Conservation (phyloP, 2,113 vertebrate genomes). For the Corythornis madagascariensis region DNA sequence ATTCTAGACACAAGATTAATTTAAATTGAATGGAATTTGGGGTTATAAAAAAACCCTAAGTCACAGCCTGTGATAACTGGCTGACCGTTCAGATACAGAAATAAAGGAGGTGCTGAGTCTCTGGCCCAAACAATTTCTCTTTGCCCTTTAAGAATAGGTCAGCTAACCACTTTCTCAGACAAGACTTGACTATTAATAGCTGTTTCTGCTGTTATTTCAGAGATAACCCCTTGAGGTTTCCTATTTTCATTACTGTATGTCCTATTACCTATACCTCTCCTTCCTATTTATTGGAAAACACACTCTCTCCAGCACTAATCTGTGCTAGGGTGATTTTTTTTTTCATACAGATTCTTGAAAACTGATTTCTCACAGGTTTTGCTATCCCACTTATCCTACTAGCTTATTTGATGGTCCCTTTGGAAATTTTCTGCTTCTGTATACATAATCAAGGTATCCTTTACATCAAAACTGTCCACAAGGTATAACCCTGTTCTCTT, state of each 20-base stretch:
- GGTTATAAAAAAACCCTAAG: neutral
- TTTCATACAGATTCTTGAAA: neutral
- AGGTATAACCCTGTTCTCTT: neutral
- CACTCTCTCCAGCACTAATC: neutral
- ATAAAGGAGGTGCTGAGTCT: neutral
- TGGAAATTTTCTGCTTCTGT: neutral
- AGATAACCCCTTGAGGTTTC: neutral
- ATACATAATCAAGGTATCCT: neutral
- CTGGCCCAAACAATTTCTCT: neutral
- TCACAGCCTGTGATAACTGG: rapidly evolving
- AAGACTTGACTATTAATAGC: neutral
- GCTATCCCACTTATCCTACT: neutral
- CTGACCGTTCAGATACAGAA: neutral
- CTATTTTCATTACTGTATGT: neutral
- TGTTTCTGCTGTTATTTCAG: neutral
- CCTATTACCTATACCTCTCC: neutral
- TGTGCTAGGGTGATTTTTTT: neutral
- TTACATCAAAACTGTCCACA: neutral
- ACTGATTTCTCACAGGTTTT: neutral
- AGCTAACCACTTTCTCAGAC: neutral
- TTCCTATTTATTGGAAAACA: neutral
- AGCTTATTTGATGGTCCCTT: neutral
- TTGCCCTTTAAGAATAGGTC: neutral
- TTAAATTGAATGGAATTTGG: neutral
- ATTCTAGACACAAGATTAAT: neutral